Evolutionary conservation across 2,797 vertebrate genomes (phyloP), one percentile per base, ranked within the genome.

Genomic region (Graptemys geographica): DNA sequence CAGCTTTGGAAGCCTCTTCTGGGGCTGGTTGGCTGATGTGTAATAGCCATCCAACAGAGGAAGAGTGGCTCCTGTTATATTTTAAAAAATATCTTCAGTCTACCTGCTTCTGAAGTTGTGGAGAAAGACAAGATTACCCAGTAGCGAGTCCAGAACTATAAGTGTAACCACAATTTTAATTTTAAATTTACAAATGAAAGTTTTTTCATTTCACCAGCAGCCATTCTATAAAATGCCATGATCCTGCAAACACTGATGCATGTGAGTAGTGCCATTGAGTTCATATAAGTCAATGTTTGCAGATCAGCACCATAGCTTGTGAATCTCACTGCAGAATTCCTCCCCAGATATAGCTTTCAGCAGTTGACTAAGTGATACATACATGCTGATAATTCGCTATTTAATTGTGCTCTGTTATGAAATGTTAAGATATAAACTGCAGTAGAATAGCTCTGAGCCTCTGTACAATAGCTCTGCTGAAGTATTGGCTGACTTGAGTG

Each of bases 191-290:
- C 69, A 72, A 41, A 72, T 41, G 11, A 41, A 72, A 62, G 52
- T 7, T 94, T 84, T 90, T 41, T 55, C 25, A 11, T 94, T 86
- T 78, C 37, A 41, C 12, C 21, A 33, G 49, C 53, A 52, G 81
- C 19, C 72, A 72, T 72, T 37, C 37, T 55, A 8, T 95, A 88
- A 83, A 87, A 80, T 80, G 57, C 47, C 21, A 53, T 94, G 56
- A 25, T 76, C 90, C 94, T 95, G 56, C 37, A 6, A 1, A 84
- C 44, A 31, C 52, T 52, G 6, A 37, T 90, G 44, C 62, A 86
- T 33, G 83, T 56, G 37, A 90, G 31, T 89, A 88, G 82, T 86
- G 56, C 85, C 83, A 51, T 88, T 94, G 90, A 93, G 85, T 69
- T 95, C 65, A 41, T 74, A 83, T 93, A 82, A 89, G 47, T 89